Conservation (phyloP, 2,888 invertebrate species). For the Hemicrepidius hirtus region DNA sequence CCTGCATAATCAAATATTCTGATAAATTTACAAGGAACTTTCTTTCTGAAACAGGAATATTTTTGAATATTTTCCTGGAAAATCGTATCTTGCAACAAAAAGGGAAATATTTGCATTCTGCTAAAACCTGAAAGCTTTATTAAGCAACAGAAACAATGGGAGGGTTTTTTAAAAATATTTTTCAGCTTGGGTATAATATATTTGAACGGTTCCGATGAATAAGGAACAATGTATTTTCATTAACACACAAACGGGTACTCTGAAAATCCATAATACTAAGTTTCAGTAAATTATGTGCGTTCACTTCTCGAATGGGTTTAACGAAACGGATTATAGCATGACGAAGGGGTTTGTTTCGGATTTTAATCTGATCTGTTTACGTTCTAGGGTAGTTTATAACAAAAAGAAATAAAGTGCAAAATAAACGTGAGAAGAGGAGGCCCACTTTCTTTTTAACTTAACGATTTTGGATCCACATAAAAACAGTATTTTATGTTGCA, state of each 20-base stretch:
- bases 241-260: slow-evolving; percentile 3
- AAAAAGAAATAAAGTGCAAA: neutral
- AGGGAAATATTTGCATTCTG: neutral
- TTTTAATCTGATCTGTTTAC: neutral
- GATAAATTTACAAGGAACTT: slow-evolving; percentile 12
- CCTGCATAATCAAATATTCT: slow-evolving; percentile 40
- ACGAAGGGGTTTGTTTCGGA: neutral
- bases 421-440: neutral
- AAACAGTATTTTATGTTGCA: slow-evolving; percentile 7
- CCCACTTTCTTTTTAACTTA: slow-evolving; percentile 3
- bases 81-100: neutral
- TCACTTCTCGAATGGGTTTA: neutral
- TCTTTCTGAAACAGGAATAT: neutral
- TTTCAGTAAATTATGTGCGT: slow-evolving; percentile 5
- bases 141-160: too few species aligned
- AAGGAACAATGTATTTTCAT: slow-evolving; percentile 11
- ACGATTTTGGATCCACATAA: slow-evolving; percentile 32
- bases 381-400: neutral
- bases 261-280: slow-evolving; percentile 6
- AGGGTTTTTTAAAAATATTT: too few species aligned
- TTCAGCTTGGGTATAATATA: too few species aligned
- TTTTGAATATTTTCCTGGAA: neutral
- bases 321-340: neutral
- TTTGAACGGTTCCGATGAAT: neutral
- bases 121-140: too few species aligned